Percentiles rank a stretch among this genome's conserved stretches.
These are phyloP conservation scores for Clarias laeviceps DNA, from an alignment of 2,797 vertebrate genomes.

Conservation along the genomic window DNA sequence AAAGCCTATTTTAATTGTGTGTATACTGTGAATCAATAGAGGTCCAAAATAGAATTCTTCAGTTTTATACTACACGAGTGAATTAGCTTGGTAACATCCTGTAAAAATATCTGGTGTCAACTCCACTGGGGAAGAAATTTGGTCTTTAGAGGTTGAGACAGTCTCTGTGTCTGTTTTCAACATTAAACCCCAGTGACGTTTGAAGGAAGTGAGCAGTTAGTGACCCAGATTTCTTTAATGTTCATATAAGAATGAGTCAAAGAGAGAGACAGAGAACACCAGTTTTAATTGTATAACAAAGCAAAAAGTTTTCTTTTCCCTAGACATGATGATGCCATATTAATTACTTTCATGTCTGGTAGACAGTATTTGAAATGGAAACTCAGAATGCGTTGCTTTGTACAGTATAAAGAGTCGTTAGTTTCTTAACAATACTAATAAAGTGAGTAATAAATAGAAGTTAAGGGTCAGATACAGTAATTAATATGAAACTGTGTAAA, in stretches of 20 bases:
- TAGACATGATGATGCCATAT: background rate
- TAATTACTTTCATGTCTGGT: background rate
- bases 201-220: slow-evolving; percentile 37
- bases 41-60: no score
- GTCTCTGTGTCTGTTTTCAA: slow-evolving; percentile 19
- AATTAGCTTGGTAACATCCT: background rate
- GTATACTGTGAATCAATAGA: background rate
- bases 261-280: background rate
- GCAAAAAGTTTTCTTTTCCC: background rate
- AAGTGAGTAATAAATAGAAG: background rate
- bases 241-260: slow-evolving; percentile 38
- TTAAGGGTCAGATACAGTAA: background rate
- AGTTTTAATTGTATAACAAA: background rate
- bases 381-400: background rate
- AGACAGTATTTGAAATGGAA: background rate
- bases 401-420: background rate
- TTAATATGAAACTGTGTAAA: background rate
- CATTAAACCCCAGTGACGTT: slow-evolving; percentile 28
- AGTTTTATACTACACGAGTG: background rate
- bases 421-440: no score
- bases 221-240: slow-evolving; percentile 42
- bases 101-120: background rate
- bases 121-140: background rate
- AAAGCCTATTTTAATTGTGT: background rate
- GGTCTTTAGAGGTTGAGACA: slow-evolving; percentile 5